Evolutionary conservation across 2,888 invertebrate genomes (phyloP).

Genomic region (Podotricha telesiphe): DNA sequence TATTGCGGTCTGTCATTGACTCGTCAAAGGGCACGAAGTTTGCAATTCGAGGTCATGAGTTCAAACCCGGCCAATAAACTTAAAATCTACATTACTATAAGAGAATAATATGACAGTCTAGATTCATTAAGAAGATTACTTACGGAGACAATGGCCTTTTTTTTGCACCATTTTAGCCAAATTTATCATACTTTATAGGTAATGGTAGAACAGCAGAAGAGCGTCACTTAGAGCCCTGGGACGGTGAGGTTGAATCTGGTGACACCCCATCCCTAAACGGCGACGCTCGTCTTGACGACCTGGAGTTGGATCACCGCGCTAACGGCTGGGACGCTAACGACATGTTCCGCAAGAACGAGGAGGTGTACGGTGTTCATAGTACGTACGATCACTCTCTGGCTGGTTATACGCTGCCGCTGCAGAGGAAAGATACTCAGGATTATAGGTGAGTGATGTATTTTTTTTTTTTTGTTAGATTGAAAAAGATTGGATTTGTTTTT

Average conservation of each 20-base stretch:
- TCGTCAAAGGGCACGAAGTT: slow-evolving; percentile 1
- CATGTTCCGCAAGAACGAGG: slow-evolving; percentile 97
- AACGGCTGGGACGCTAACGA: slow-evolving; percentile 99
- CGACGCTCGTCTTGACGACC: slow-evolving; percentile 85
- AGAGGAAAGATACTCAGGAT: slow-evolving; percentile 93
- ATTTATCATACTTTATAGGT: slow-evolving; percentile 52
- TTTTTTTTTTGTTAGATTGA: not conserved
- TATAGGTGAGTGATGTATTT: slow-evolving; percentile 81
- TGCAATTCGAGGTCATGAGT: not conserved
- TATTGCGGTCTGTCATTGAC: slow-evolving; percentile 7
- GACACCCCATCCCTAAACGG: slow-evolving; percentile 83
- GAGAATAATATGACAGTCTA: not conserved
- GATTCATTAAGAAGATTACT: not conserved
- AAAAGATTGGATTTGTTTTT: too few species aligned
- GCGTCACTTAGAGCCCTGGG: slow-evolving; percentile 96
- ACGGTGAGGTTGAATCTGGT: slow-evolving; percentile 82
- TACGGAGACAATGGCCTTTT: too few species aligned
- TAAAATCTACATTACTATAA: not conserved
- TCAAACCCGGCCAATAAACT: slow-evolving; percentile 2
- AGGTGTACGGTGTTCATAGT: slow-evolving; percentile 94
- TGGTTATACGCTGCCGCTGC: slow-evolving; percentile 95
- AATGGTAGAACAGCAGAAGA: slow-evolving; percentile 82
- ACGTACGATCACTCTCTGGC: slow-evolving; percentile 95
- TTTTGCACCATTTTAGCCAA: not conserved
- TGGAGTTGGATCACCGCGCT: slow-evolving; percentile 88